Evolutionary conservation across 1,140 invertebrate genomes (phyloP).

Genomic region (Bathynomus jamesi): DNA sequence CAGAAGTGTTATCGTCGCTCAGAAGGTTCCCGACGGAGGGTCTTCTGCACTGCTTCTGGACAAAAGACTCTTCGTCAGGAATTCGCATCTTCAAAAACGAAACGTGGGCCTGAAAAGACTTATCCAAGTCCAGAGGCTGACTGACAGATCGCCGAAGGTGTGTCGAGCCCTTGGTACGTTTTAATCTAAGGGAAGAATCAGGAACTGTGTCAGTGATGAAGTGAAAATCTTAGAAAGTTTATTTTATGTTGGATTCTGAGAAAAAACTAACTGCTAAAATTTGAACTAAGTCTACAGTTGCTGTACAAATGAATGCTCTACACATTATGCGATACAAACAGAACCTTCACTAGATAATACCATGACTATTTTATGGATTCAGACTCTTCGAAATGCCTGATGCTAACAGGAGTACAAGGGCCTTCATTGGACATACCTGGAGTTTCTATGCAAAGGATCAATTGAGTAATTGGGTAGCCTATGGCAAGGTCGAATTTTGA

Average conservation of each 20-base stretch:
- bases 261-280: neutral
- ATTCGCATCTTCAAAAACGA: neutral
- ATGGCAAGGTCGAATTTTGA: neutral
- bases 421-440: neutral
- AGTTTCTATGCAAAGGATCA: neutral
- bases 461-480: neutral
- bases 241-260: neutral
- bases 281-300: neutral
- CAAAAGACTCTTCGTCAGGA: neutral
- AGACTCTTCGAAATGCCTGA: too few species aligned
- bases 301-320: neutral
- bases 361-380: too few species aligned
- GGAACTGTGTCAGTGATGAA: neutral
- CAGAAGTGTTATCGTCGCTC: slow-evolving; percentile 54
- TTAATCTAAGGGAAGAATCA: neutral
- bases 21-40: slow-evolving; percentile 45
- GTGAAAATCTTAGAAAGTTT: neutral
- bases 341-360: neutral
- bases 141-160: slow-evolving; percentile 59
- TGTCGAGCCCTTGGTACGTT: slow-evolving; percentile 48
- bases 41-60: neutral
- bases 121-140: slow-evolving; percentile 61
- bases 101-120: slow-evolving; percentile 17
- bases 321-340: neutral
- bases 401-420: too few species aligned